Evolutionary conservation across 2,113 vertebrate genomes (phyloP).

Genomic region (Centropus bengalensis): DNA sequence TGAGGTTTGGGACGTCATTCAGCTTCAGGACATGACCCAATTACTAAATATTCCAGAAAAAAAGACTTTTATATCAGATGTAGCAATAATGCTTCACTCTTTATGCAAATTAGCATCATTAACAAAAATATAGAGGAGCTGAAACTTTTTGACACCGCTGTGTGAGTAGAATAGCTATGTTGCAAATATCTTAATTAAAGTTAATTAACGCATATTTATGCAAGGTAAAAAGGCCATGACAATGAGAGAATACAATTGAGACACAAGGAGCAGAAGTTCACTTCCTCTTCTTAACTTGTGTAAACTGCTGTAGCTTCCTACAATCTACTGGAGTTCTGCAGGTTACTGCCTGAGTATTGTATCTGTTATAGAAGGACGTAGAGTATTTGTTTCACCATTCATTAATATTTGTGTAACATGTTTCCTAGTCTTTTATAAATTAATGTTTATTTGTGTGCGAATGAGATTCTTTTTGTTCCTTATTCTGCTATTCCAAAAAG

Average conservation of each 20-base stretch:
- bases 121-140: background rate
- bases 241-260: slow-evolving; percentile 25
- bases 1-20: background rate
- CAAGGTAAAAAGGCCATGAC: slow-evolving; percentile 45
- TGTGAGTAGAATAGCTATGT: slow-evolving; percentile 30
- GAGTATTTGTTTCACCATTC: background rate
- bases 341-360: background rate
- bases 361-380: background rate
- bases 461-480: background rate
- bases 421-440: background rate
- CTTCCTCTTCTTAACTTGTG: background rate
- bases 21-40: background rate
- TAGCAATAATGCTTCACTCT: background rate
- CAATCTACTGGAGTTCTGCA: background rate
- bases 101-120: background rate
- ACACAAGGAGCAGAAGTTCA: slow-evolving; percentile 37
- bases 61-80: background rate
- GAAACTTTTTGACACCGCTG: background rate
- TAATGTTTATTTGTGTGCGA: background rate
- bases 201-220: slow-evolving; percentile 49
- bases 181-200: slow-evolving; percentile 34
- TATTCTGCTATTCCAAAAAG: background rate
- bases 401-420: background rate
- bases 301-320: background rate
- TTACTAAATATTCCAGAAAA: background rate